phyloP scores from a whole-genome alignment of 2,888 invertebrate genomes.

The Ophion ventricosus region DNA sequence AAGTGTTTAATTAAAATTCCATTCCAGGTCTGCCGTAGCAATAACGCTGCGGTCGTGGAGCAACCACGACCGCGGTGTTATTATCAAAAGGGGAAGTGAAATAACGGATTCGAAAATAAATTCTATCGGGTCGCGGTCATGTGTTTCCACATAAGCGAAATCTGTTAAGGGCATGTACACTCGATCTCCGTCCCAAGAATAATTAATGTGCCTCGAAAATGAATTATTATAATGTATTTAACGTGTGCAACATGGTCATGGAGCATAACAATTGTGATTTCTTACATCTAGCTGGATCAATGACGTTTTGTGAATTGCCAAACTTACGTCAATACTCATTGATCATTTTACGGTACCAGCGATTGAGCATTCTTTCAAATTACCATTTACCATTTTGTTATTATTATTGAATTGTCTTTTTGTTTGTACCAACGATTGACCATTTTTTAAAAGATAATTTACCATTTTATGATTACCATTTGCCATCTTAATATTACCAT shows the following conservation, averaged over 20 bases:
- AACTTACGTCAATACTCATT: background rate
- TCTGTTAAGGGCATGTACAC: background rate
- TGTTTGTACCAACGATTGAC: too few species aligned
- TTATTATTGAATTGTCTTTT: background rate
- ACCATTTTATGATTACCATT: too few species aligned
- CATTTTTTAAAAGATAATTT: too few species aligned
- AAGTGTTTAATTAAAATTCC: background rate
- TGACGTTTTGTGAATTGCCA: background rate
- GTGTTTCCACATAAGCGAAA: background rate
- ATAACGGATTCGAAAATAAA: constrained; percentile 19
- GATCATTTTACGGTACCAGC: background rate
- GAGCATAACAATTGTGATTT: background rate
- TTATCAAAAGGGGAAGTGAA: constrained; percentile 21
- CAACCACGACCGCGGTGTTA: background rate
- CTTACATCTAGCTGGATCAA: background rate
- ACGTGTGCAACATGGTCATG: background rate
- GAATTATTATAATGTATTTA: background rate
- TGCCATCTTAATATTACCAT: too few species aligned
- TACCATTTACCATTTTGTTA: background rate
- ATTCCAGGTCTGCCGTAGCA: background rate
- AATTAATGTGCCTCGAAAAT: background rate
- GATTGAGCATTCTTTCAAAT: background rate
- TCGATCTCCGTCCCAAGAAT: background rate
- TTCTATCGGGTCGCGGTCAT: background rate
- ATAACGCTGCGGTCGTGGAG: background rate